Evolutionary conservation across 2,797 vertebrate genomes (phyloP).

Genomic region (Tapirus indicus): DNA sequence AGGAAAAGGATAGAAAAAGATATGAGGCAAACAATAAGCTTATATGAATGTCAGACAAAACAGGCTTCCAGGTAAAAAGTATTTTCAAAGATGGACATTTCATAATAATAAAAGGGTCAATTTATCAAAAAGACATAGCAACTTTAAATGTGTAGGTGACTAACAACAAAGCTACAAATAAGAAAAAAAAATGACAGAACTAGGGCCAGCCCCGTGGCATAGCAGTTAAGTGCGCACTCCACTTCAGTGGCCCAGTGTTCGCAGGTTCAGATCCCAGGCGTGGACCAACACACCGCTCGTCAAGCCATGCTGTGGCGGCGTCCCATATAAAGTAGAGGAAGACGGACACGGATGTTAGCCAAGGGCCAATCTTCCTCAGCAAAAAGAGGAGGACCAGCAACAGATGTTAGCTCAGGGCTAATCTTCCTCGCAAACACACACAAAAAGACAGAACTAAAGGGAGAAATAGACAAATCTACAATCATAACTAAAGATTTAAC

Average conservation of each 20-base stretch:
- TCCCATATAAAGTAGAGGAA: too few species aligned
- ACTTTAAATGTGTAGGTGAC: neutral
- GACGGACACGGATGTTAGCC: too few species aligned
- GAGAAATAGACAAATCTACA: neutral
- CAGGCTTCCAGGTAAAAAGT: neutral
- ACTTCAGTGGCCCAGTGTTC: too few species aligned
- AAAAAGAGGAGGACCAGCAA: too few species aligned
- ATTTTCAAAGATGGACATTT: neutral
- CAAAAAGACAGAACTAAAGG: neutral
- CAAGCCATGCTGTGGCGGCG: too few species aligned
- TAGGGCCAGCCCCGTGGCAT: neutral
- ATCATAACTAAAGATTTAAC: neutral
- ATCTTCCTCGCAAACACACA: too few species aligned
- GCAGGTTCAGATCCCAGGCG: too few species aligned
- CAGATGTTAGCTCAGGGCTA: too few species aligned
- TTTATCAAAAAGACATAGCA: neutral
- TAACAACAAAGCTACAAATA: neutral
- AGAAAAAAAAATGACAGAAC: neutral
- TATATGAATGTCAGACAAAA: neutral
- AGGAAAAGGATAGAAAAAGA: neutral
- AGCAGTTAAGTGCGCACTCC: too few species aligned
- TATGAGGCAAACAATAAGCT: neutral
- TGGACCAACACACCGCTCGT: too few species aligned
- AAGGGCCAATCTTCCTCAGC: too few species aligned
- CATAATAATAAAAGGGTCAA: neutral